These are phyloP conservation scores for Laupala kohalensis DNA, from an alignment of 1,140 invertebrate genomes.

Conservation along the genomic window DNA sequence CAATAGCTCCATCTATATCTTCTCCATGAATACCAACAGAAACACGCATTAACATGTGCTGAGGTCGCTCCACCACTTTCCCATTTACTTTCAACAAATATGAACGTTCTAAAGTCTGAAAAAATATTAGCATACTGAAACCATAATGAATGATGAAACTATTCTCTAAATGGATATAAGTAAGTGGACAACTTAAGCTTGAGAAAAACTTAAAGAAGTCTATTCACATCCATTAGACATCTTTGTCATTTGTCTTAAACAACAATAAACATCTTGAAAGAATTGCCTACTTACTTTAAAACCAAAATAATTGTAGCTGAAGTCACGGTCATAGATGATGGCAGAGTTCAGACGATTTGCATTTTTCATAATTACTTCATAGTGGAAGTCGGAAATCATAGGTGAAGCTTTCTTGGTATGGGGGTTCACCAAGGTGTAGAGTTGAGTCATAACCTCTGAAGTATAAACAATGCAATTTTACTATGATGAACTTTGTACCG, in stretches of 20 bases:
- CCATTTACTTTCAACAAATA: slow-evolving; percentile 89
- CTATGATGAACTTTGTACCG: no score
- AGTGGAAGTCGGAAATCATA: slow-evolving; percentile 75
- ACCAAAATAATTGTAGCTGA: slow-evolving; percentile 96
- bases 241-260: background rate
- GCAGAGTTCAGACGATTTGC: slow-evolving; percentile 84
- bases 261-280: background rate
- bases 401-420: slow-evolving; percentile 55
- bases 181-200: no score
- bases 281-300: slow-evolving; percentile 60
- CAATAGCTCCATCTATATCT: slow-evolving; percentile 84
- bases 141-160: no score
- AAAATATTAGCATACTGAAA: no score
- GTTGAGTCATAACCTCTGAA: slow-evolving; percentile 81
- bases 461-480: no score
- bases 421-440: slow-evolving; percentile 65
- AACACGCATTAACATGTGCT: slow-evolving; percentile 98
- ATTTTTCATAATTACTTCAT: slow-evolving; percentile 76
- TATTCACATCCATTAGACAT: no score
- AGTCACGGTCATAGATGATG: slow-evolving; percentile 96
- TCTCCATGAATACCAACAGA: slow-evolving; percentile 92
- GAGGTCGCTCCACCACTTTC: slow-evolving; percentile 91
- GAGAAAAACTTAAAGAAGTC: background rate
- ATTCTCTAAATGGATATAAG: no score
- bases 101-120: slow-evolving; percentile 79